phyloP scores from a whole-genome alignment of 2,797 vertebrate genomes.

The Oreochromis grahami region DNA sequence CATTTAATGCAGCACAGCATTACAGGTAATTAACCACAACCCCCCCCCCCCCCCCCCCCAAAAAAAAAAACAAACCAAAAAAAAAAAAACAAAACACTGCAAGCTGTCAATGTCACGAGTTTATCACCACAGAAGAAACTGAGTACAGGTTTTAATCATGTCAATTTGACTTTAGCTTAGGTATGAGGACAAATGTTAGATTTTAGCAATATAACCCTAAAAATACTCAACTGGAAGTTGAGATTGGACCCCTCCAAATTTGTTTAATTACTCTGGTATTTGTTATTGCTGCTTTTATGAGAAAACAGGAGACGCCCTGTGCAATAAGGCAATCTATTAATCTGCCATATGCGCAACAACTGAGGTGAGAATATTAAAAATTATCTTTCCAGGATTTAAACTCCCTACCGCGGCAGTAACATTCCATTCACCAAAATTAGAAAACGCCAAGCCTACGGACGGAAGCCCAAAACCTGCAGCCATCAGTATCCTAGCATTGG shows the following conservation, averaged over 20 bases:
- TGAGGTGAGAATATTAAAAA: neutral
- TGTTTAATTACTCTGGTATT: neutral
- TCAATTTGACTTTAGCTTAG: neutral
- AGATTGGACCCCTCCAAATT: neutral
- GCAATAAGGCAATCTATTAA: neutral
- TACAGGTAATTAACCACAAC: neutral
- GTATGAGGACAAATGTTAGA: neutral
- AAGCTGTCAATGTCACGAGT: neutral
- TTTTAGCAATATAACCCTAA: neutral
- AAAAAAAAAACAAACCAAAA: neutral
- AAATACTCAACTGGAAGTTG: neutral
- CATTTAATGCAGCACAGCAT: neutral
- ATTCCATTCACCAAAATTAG: neutral
- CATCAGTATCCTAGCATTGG: neutral
- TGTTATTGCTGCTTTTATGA: neutral
- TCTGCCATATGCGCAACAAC: neutral
- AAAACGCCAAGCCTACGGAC: neutral
- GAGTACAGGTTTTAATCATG: neutral
- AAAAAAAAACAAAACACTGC: neutral
- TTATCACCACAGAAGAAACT: neutral
- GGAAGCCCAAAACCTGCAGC: conserved; percentile 6
- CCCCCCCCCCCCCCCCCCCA: too few relatives aligned
- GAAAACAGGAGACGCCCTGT: neutral
- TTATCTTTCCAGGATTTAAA: neutral
- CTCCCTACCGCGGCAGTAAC: neutral